phyloP scores from a whole-genome alignment of 2,888 invertebrate genomes.

The Syritta pipiens region DNA sequence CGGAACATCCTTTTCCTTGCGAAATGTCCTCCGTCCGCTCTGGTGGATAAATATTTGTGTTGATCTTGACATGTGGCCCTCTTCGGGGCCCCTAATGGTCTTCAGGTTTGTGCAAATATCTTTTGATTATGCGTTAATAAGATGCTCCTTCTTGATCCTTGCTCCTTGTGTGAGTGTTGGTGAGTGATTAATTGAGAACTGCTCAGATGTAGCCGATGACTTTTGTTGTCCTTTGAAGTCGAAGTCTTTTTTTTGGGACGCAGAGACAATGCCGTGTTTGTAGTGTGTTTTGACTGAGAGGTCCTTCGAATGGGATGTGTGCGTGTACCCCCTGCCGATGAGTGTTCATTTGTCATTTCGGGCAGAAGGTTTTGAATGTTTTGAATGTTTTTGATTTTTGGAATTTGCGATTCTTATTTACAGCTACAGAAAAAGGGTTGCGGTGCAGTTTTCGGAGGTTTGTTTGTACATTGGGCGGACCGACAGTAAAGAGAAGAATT shows the following conservation, averaged over 20 bases:
- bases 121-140: conserved; percentile 69
- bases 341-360: conserved; percentile 58
- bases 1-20: no score
- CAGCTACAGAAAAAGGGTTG: no score
- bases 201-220: conserved; percentile 57
- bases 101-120: conserved; percentile 71
- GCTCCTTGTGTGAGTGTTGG: no score
- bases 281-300: conserved; percentile 61
- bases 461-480: no score
- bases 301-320: background rate
- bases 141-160: conserved; percentile 50
- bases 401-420: no score
- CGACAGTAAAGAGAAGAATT: no score
- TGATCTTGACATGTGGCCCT: conserved; percentile 70
- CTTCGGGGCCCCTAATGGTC: conserved; percentile 59
- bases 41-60: conserved; percentile 71
- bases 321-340: conserved; percentile 47
- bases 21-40: no score
- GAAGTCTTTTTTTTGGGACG: background rate
- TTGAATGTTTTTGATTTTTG: no score
- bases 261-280: conserved; percentile 5
- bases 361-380: background rate
- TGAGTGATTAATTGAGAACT: conserved; percentile 59
- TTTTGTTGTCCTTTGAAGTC: conserved; percentile 45
- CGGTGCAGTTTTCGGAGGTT: no score